These are phyloP conservation scores for Ophion slaviceki DNA, from an alignment of 2,888 invertebrate genomes.

Conservation along the genomic window DNA sequence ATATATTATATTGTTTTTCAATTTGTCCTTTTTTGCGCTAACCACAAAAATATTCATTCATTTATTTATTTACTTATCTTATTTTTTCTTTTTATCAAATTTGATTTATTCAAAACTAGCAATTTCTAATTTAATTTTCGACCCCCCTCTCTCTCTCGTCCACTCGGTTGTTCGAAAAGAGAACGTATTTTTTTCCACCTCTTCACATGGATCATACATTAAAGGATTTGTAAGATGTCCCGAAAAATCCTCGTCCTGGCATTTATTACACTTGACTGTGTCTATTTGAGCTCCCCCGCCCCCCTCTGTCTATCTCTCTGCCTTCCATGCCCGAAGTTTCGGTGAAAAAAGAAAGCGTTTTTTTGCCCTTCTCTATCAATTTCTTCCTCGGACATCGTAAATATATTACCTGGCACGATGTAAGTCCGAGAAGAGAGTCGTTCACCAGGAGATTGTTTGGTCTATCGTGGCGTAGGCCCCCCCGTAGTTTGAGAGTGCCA, in stretches of 20 bases:
- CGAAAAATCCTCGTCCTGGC: conserved; percentile 20
- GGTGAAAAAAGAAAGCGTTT: conserved; percentile 13
- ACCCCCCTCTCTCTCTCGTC: too few species aligned
- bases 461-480: conserved; percentile 28
- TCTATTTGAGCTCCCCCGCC: not conserved
- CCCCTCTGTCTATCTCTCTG: not conserved
- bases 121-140: too few species aligned
- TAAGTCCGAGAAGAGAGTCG: conserved; percentile 24
- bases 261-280: conserved; percentile 14
- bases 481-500: conserved; percentile 44
- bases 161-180: not conserved
- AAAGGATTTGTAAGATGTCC: conserved; percentile 15
- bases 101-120: too few species aligned
- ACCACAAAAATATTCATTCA: not conserved
- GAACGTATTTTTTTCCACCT: not conserved
- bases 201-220: conserved; percentile 2
- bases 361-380: conserved; percentile 29
- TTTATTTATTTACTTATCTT: not conserved
- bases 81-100: too few species aligned
- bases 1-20: not conserved
- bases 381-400: conserved; percentile 38
- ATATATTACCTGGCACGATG: conserved; percentile 26
- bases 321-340: not conserved
- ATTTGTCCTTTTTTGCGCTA: not conserved
- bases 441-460: conserved; percentile 40